These are phyloP conservation scores for Priocnemis perturbator DNA, from an alignment of 2,888 invertebrate species.

Conservation along the genomic window DNA sequence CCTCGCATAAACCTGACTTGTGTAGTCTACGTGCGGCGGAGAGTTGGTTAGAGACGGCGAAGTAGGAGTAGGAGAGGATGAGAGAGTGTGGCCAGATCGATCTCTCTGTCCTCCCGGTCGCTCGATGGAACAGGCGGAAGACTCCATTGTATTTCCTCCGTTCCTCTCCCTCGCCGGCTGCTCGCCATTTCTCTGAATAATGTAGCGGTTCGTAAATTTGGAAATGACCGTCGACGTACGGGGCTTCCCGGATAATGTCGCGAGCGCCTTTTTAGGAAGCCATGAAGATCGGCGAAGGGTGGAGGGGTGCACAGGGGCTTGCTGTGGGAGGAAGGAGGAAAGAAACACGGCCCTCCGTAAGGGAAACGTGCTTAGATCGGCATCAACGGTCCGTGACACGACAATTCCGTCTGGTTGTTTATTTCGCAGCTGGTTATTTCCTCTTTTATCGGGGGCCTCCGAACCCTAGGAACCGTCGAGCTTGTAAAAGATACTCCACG, in stretches of 20 bases:
- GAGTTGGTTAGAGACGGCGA: background rate
- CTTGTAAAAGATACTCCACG: too few relatives aligned
- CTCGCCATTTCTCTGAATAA: conserved; percentile 33
- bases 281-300: conserved; percentile 2
- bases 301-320: background rate
- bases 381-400: conserved; percentile 1
- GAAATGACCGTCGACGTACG: conserved; percentile 25
- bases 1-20: conserved; percentile 52
- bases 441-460: too few relatives aligned
- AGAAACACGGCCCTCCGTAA: background rate
- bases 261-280: conserved; percentile 15
- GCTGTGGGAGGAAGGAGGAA: background rate
- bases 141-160: conserved; percentile 15
- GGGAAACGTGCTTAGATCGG: conserved; percentile 11
- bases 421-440: background rate
- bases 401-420: background rate
- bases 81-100: background rate
- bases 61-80: conserved; percentile 9
- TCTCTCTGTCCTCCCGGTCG: conserved; percentile 1
- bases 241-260: conserved; percentile 38
- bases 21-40: conserved; percentile 17
- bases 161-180: background rate
- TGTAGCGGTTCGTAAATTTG: conserved; percentile 44
- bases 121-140: conserved; percentile 16
- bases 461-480: too few relatives aligned